A percentile compares a stretch with the other conserved stretches of the same genome.
Evolutionary conservation across 2,888 invertebrate species (phyloP).

Genomic region (Eurytoma adleriae): DNA sequence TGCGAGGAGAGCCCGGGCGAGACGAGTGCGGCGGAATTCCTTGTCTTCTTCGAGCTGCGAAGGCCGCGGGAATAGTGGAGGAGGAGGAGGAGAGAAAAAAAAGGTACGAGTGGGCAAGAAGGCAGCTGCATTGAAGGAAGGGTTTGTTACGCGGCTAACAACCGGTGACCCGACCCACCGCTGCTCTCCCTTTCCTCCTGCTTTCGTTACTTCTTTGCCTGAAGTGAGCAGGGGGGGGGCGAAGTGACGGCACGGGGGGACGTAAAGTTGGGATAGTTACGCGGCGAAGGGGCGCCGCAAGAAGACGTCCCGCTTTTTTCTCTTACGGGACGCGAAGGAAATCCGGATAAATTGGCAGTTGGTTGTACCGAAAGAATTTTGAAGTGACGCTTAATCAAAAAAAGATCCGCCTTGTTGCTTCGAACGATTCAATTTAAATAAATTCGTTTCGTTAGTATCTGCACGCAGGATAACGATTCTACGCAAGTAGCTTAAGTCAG

Average conservation of each 20-base stretch:
- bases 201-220: slow-evolving; percentile 10
- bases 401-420: too few species aligned
- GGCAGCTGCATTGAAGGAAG: slow-evolving; percentile 19
- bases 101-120: background rate
- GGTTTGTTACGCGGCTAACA: slow-evolving; percentile 73
- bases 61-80: slow-evolving; percentile 6
- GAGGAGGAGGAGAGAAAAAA: background rate
- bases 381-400: too few species aligned
- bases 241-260: background rate
- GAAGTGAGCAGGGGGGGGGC: background rate
- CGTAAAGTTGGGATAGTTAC: slow-evolving; percentile 45
- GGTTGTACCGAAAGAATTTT: too few species aligned
- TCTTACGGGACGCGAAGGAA: too few species aligned
- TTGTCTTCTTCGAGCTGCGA: slow-evolving; percentile 17
- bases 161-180: slow-evolving; percentile 62
- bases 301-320: too few species aligned
- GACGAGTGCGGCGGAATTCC: slow-evolving; percentile 38
- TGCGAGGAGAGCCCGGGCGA: slow-evolving; percentile 19
- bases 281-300: background rate
- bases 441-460: too few species aligned
- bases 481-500: too few species aligned
- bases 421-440: too few species aligned
- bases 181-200: background rate
- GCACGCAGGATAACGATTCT: too few species aligned
- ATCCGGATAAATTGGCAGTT: background rate